A percentile compares a stretch with the other conserved stretches of the same genome.
Conservation (phyloP, 1,140 invertebrate genomes). For the Pygmarrhopalites habei region DNA sequence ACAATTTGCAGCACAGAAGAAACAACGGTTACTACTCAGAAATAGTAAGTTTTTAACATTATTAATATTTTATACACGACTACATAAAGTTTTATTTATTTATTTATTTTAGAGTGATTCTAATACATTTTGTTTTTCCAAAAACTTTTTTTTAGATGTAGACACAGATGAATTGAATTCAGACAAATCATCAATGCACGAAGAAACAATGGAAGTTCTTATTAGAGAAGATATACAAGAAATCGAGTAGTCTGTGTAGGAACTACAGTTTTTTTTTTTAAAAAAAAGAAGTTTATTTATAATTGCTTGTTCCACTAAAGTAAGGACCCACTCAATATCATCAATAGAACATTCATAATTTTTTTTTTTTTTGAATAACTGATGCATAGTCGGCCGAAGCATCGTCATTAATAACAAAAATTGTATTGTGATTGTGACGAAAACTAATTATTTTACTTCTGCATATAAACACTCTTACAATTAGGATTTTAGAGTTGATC, state of each 20-base stretch:
- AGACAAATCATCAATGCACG: conserved; percentile 79
- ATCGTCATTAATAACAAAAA: no score
- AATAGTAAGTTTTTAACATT: conserved; percentile 58
- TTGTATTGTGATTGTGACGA: no score
- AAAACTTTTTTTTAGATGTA: conserved; percentile 58
- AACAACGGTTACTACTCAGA: conserved; percentile 71
- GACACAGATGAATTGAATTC: conserved; percentile 85
- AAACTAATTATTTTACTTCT: no score
- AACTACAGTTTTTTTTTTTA: conserved; percentile 11
- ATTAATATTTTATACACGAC: no score
- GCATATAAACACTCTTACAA: no score
- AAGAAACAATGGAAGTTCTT: conserved; percentile 95
- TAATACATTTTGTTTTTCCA: conserved; percentile 5
- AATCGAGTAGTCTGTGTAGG: conserved; percentile 51
- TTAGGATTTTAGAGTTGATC: no score
- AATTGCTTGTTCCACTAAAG: no score
- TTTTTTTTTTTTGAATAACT: no score
- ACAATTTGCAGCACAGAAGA: conserved; percentile 68
- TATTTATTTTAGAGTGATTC: conserved; percentile 4
- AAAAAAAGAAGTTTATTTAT: not conserved
- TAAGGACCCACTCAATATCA: no score
- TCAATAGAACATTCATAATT: no score
- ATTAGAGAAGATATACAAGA: conserved; percentile 87
- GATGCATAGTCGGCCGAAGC: no score
- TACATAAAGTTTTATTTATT: conserved; percentile 11